phyloP scores from a whole-genome alignment of 2,113 vertebrate genomes.

The Callipepla squamata region DNA sequence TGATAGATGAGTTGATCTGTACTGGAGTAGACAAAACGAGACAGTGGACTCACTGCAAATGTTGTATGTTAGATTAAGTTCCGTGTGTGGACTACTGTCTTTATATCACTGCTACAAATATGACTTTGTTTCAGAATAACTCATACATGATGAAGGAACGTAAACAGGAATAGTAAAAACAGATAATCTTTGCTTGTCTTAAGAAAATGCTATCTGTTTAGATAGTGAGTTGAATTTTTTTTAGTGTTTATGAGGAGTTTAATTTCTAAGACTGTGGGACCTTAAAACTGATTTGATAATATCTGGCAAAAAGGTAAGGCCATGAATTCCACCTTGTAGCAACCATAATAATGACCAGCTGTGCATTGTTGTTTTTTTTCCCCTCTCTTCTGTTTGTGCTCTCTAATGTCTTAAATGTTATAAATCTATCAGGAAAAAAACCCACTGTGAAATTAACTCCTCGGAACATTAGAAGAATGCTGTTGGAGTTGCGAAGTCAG shows the following conservation, averaged over 20 bases:
- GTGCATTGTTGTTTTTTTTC: not conserved
- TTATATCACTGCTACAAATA: not conserved
- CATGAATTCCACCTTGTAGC: not conserved
- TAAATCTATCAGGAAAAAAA: not conserved
- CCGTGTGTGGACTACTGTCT: not conserved
- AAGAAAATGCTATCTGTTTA: not conserved
- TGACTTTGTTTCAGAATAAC: not conserved
- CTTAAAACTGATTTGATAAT: not conserved
- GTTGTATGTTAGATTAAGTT: not conserved
- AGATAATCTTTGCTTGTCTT: not conserved
- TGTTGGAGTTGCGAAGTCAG: not conserved
- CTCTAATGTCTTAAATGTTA: not conserved
- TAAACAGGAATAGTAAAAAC: not conserved
- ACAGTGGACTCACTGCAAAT: not conserved
- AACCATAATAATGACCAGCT: not conserved
- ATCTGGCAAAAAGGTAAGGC: not conserved
- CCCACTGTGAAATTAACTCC: not conserved
- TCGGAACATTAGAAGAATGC: not conserved
- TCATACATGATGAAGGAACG: not conserved
- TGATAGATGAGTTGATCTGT: not conserved
- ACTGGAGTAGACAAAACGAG: not conserved
- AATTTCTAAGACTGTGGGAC: not conserved
- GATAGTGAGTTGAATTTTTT: not conserved
- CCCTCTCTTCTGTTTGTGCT: not conserved
- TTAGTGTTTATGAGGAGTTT: not conserved